phyloP scores from a whole-genome alignment of 2,888 invertebrate genomes.

The Uloborus plumipes region DNA sequence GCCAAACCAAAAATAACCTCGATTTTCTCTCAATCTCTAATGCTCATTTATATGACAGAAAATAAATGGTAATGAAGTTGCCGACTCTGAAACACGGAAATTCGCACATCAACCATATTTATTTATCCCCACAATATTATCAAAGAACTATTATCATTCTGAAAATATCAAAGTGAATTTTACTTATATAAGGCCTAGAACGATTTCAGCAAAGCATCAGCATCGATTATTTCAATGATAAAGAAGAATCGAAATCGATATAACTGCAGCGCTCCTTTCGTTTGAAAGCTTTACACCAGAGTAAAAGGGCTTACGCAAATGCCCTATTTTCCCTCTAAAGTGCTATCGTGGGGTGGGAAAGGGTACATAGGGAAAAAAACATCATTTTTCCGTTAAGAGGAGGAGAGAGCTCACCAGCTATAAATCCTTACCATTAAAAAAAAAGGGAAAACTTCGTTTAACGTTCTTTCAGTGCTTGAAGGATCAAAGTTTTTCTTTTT shows the following conservation, averaged over 20 bases:
- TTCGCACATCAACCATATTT: too few relatives aligned
- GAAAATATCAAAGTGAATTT: too few relatives aligned
- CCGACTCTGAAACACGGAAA: too few relatives aligned
- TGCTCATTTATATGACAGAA: too few relatives aligned
- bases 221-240: constrained; percentile 40
- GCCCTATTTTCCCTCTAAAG: constrained; percentile 19
- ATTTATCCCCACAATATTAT: too few relatives aligned
- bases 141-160: too few relatives aligned
- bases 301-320: constrained; percentile 20
- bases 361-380: constrained; percentile 30
- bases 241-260: constrained; percentile 46
- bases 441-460: constrained; percentile 9
- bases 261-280: constrained; percentile 1
- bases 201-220: constrained; percentile 2
- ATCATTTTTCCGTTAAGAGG: constrained; percentile 56
- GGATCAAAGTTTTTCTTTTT: constrained; percentile 56
- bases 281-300: not conserved
- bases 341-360: not conserved
- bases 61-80: too few relatives aligned
- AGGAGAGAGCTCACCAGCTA: constrained; percentile 25
- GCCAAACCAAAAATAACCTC: too few relatives aligned
- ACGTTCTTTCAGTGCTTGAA: constrained; percentile 1
- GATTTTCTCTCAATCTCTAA: too few relatives aligned
- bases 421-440: constrained; percentile 55
- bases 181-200: not conserved